phyloP scores from a whole-genome alignment of 2,113 vertebrate species.

The Neolamprologus kungweensis region DNA sequence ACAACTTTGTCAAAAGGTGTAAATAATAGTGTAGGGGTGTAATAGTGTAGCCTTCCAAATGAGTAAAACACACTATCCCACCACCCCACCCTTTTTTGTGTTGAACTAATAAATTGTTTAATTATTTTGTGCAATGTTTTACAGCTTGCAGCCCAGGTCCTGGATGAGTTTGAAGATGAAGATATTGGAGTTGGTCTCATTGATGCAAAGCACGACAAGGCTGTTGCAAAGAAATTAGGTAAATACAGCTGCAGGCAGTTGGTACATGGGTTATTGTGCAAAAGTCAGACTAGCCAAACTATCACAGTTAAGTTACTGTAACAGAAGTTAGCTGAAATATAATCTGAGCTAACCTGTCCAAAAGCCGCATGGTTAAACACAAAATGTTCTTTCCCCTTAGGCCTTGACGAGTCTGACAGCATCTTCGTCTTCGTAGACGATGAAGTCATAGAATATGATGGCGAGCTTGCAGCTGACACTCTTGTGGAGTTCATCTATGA shows the following conservation, averaged over 20 bases:
- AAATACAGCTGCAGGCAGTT: neutral
- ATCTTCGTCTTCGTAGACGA: slow-evolving; percentile 85
- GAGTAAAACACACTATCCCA: neutral
- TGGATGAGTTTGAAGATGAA: slow-evolving; percentile 84
- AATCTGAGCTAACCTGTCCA: neutral
- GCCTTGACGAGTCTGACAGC: slow-evolving; percentile 81
- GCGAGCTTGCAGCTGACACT: slow-evolving; percentile 83
- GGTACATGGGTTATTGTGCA: neutral
- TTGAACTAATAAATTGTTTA: neutral
- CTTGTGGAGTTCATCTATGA: slow-evolving; percentile 88
- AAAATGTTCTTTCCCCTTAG: slow-evolving; percentile 43
- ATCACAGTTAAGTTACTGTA: neutral
- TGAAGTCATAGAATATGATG: slow-evolving; percentile 87
- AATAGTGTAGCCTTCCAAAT: neutral
- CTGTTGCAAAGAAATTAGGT: slow-evolving; percentile 86
- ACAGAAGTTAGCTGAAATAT: neutral
- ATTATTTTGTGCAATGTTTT: neutral
- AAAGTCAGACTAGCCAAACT: neutral
- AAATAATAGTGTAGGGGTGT: neutral
- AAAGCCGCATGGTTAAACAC: neutral
- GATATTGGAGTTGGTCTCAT: slow-evolving; percentile 83
- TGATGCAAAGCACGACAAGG: slow-evolving; percentile 80
- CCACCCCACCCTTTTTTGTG: neutral
- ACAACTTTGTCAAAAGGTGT: neutral
- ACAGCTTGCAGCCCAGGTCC: slow-evolving; percentile 87